Evolutionary conservation across 1,140 invertebrate species (phyloP), one percentile per base, ranked within the genome.

Genomic region (Lepidurus arcticus): DNA sequence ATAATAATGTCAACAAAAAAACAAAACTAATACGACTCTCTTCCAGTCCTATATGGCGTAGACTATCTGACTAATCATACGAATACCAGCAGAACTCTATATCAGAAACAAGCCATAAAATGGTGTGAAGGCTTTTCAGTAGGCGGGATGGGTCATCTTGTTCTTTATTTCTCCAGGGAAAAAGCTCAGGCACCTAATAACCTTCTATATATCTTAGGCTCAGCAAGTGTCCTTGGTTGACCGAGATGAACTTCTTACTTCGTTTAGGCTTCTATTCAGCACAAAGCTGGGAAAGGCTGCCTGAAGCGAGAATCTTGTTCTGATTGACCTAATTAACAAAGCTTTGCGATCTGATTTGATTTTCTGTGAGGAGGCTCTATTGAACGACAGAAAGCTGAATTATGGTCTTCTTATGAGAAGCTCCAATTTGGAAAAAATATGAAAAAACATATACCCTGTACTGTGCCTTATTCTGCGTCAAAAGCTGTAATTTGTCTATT

Each of bases 21-120:
- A 21, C n/a, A 13, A 21, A 65, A 5, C 16, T 1, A 65, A 21
- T 16, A 16, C 0, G 53, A 21, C 34, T 34, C 34, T 34, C 34
- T 34, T 34, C 3, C 34, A 34, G 53, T 65, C 53, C 53, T 13
- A 65, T 13, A 65, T n/a, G 53, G 21, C 53, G 53, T 65, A n/a
- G 53, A 65, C 53, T 65, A n/a, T 65, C 53, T 65, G 21, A 65
- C 53, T 65, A 65, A 65, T 65, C 53, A 65, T 21, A 65, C 34
- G 21, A 9, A 21, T 16, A 7, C 53, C 16, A n/a, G 21, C 21
- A 65, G 16, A 65, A 7, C 53, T 21, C 16, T 65, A 21, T 65
- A 65, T 65, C 53, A 65, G 21, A 65, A 65, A n/a, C 13, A 65
- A 65, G 21, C 26, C 26, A 16, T n/a, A 13, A 65, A 65, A 65